phyloP scores from a whole-genome alignment of 2,888 invertebrate species.

The Dorcus hopei region DNA sequence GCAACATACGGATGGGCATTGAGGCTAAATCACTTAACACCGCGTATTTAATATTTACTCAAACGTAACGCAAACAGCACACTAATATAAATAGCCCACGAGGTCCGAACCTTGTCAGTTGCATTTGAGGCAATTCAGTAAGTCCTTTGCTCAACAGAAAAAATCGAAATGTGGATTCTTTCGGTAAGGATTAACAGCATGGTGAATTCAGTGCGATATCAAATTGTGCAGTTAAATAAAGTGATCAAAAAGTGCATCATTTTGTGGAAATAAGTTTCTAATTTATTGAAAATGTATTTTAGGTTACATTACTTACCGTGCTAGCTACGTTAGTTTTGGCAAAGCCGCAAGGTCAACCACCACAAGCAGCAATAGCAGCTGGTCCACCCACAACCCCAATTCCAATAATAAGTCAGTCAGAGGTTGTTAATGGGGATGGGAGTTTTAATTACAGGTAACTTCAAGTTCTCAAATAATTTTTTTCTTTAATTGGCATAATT shows the following conservation, averaged over 20 bases:
- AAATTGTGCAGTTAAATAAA: background rate
- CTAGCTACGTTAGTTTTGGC: background rate
- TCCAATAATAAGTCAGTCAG: slow-evolving; percentile 6
- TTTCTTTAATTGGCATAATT: background rate
- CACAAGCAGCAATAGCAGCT: background rate
- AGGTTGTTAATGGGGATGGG: slow-evolving; percentile 8
- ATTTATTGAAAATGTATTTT: background rate
- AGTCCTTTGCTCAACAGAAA: slow-evolving; percentile 1
- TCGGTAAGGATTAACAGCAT: background rate
- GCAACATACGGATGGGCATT: slow-evolving; percentile 9
- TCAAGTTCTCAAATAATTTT: background rate
- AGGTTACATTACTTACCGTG: background rate
- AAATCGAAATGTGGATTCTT: background rate
- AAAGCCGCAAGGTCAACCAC: slow-evolving; percentile 1
- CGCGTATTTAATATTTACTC: slow-evolving; percentile 24
- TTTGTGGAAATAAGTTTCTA: too few relatives aligned
- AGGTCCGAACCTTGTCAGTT: slow-evolving; percentile 11
- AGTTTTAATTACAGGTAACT: slow-evolving; percentile 8
- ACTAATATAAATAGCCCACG: slow-evolving; percentile 26
- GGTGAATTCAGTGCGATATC: background rate
- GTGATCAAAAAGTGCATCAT: background rate
- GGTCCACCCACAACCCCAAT: slow-evolving; percentile 1
- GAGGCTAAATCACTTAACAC: slow-evolving; percentile 38
- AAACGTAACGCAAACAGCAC: slow-evolving; percentile 29
- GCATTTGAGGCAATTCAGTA: slow-evolving; percentile 2